Base-by-base conservation (phyloP, 2,888 invertebrate species). In the Metacarcinus magister region DNA sequence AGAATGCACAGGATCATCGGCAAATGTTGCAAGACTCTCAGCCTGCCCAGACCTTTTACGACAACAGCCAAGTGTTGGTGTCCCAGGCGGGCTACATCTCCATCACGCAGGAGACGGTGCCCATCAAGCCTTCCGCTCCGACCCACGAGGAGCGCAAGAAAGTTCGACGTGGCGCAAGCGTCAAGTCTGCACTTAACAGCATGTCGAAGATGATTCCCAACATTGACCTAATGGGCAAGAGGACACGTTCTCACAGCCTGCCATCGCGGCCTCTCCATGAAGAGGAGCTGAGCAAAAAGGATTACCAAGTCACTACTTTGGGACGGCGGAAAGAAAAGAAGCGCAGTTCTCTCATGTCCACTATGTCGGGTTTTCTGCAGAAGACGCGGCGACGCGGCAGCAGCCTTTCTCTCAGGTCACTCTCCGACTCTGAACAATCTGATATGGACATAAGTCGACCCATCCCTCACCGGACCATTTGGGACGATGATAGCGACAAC, bases 181-280 rank as follows among this genome's bases (percentile, higher is more conserved):
- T 98, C 95, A 98, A 98, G 97, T 98, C 98, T 91, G 98, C 98
- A 0, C 98, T 99, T 98, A 98, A 98, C 97, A 98, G 98, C 0
- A 98, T 98, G 97, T 98, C 98, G 97, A 98, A 98, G 97, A 98
- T 99, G 98, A 97, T 99, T 95, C 99, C 99, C 0, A 99, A 99
- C 97, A 98, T 98, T 96, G 98, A 99, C 97, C 98, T 98, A 32
- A 96, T 97, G 93, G 97, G 97, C 16, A 98, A 98, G 97, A 98
- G 99, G 97, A 98, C 98, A 97, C 98, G 99, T 97, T 99, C 99
- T 8, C 98, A 99, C 97, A 99, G 99, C 0, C 98, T 99, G 95
- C 99, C 99, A 0, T 96, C 97, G 13, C 95, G 96, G n/a, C 96
- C 97, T 43, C 87, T 96, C 44, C 75, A 96, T 94, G 97, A 97